Percentiles rank a stretch among this genome's conserved stretches.
These are phyloP conservation scores for Dipodomys stephensi DNA, from an alignment of 2,113 vertebrate genomes.

Conservation along the genomic window DNA sequence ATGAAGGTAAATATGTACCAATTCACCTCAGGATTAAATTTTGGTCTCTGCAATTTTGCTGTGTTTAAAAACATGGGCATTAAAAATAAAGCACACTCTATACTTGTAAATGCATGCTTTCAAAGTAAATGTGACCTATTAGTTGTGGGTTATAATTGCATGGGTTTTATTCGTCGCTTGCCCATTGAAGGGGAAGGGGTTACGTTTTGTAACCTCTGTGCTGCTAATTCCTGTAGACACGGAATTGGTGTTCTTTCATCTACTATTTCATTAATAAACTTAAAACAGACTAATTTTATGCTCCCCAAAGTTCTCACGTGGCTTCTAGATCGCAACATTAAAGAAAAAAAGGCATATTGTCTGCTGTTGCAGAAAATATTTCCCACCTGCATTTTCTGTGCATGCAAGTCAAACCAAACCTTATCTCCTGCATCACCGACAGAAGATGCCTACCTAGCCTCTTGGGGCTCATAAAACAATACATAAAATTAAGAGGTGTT, in stretches of 20 bases:
- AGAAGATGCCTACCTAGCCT: not conserved
- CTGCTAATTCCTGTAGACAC: not conserved
- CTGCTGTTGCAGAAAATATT: conserved; percentile 49
- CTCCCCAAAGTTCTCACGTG: conserved; percentile 12
- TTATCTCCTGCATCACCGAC: not conserved
- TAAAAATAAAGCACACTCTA: conserved; percentile 12
- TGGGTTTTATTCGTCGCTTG: conserved; percentile 27
- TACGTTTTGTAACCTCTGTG: not conserved
- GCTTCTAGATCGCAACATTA: not conserved
- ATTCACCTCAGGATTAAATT: conserved; percentile 27
- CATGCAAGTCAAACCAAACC: not conserved
- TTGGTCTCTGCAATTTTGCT: conserved; percentile 43
- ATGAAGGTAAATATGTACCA: conserved; percentile 46
- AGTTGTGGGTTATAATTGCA: conserved; percentile 29
- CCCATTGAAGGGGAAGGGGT: not conserved
- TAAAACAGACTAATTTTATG: conserved; percentile 54
- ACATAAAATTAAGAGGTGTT: conserved; percentile 29
- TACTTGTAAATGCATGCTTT: conserved; percentile 47
- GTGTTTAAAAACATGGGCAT: conserved; percentile 48
- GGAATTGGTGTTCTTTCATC: not conserved
- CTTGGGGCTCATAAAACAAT: not conserved
- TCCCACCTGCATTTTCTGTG: conserved; percentile 43
- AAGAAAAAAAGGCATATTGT: not conserved
- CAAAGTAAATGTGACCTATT: conserved; percentile 43
- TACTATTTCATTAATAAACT: conserved; percentile 49